Base-by-base conservation (phyloP, 2,888 invertebrate genomes). In the Caenorhabditis panamensis region DNA sequence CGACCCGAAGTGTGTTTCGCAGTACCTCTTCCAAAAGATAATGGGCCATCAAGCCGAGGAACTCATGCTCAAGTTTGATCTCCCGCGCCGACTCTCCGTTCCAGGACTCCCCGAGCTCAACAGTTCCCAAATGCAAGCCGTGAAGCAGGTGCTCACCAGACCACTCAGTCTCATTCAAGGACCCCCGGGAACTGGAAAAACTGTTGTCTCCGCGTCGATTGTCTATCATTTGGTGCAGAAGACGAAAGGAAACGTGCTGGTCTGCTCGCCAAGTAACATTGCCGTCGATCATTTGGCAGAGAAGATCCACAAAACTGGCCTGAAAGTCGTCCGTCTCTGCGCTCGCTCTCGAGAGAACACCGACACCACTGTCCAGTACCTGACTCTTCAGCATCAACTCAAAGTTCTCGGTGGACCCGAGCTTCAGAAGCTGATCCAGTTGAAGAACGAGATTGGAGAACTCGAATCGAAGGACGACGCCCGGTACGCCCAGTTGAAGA, bases 281-380 rank as follows among this genome's bases (percentile, higher is more conserved):
- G 99, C 99, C 26, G 99, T 99, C 0, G 99, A 99, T 92, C 99
- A 99, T 90, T 93, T 99, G 20, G 98, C 99, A 0, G 98, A 98
- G 92, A 99, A 99, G 92, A 98, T 99, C 69, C 98, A 99, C 92
- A 94, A 95, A 85, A 98, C 98, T 6, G 98, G 97, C 59, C 93
- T 99, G 49, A 98, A 97, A 92, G 93, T 93, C 75, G 96, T 99
- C 2, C 93, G 99, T 0, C 93, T 99, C 11, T 98, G 97, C 92
- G 98, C 99, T 36, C 98, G 99, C 92, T 96, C 96, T 0, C 94
- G 99, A 36, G 99, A 99, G 91, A 97, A 97, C 0, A 96, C 99
- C 89, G 98, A 98, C 91, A 97, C 97, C 0, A 96, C 96, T 0
- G 97, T 99, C 0, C 96, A 96, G 54, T 98, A 97, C 91, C 92